phyloP scores from a whole-genome alignment of 2,888 invertebrate genomes.

The Rhagium mordax region DNA sequence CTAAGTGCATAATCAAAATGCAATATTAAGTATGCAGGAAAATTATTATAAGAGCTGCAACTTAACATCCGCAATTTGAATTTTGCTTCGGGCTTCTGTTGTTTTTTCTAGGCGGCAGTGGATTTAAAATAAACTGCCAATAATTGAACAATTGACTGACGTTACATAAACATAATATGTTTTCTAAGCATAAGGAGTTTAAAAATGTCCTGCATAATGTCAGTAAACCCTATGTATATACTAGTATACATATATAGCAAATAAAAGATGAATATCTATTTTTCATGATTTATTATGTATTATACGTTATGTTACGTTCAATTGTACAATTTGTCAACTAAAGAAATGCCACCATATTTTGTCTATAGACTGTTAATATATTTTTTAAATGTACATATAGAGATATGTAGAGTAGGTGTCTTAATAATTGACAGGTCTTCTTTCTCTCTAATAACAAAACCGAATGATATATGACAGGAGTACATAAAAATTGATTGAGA shows the following conservation, averaged over 20 bases:
- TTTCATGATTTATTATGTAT: not conserved
- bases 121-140: too few species aligned
- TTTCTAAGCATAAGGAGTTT: too few species aligned
- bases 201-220: too few species aligned
- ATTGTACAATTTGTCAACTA: not conserved
- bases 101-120: too few species aligned
- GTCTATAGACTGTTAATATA: not conserved
- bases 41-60: too few species aligned
- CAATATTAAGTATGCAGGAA: too few species aligned
- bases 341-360: not conserved
- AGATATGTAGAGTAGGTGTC: not conserved
- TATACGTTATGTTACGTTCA: not conserved
- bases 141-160: too few species aligned
- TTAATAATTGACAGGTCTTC: constrained; percentile 12
- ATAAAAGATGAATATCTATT: not conserved
- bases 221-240: not conserved
- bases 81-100: too few species aligned
- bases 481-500: not conserved
- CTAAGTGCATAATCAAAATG: too few species aligned
- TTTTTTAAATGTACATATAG: not conserved
- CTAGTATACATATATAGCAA: not conserved
- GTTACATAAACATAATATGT: too few species aligned
- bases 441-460: not conserved
- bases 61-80: too few species aligned
- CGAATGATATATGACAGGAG: not conserved